Evolutionary conservation across 1,140 invertebrate genomes (phyloP).

Genomic region (Sarcophaga bullata): DNA sequence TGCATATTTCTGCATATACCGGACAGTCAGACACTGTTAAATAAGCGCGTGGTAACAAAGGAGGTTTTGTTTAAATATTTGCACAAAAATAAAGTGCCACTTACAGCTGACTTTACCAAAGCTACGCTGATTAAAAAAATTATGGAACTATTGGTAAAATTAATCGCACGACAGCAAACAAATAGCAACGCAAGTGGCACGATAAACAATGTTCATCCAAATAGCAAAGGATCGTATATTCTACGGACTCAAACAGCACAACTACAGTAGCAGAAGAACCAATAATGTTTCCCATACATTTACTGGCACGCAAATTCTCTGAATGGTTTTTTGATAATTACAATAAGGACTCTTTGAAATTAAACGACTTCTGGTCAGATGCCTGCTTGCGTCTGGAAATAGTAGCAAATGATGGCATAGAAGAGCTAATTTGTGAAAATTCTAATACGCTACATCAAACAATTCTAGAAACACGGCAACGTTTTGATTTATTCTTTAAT

Average conservation of each 20-base stretch:
- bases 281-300: conserved; percentile 58
- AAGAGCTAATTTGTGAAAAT: conserved; percentile 44
- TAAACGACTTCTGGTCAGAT: conserved; percentile 71
- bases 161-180: not conserved
- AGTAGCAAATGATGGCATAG: conserved; percentile 47
- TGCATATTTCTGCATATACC: conserved; percentile 64
- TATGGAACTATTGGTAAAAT: conserved; percentile 63
- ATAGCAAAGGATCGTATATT: not conserved
- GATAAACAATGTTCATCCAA: not conserved
- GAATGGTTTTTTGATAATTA: conserved; percentile 72
- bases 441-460: conserved; percentile 48
- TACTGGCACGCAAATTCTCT: conserved; percentile 69
- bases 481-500: conserved; percentile 70
- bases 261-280: conserved; percentile 30
- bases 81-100: conserved; percentile 60
- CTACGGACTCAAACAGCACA: not conserved
- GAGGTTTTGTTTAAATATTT: conserved; percentile 67
- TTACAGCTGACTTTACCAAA: conserved; percentile 66
- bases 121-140: conserved; percentile 64
- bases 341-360: conserved; percentile 67
- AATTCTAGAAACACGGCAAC: conserved; percentile 48
- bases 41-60: conserved; percentile 66
- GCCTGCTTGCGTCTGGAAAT: conserved; percentile 51
- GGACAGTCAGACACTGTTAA: conserved; percentile 63
- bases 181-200: not conserved